Evolutionary conservation across 2,888 invertebrate genomes (phyloP).

Genomic region (Plutella xylostella): DNA sequence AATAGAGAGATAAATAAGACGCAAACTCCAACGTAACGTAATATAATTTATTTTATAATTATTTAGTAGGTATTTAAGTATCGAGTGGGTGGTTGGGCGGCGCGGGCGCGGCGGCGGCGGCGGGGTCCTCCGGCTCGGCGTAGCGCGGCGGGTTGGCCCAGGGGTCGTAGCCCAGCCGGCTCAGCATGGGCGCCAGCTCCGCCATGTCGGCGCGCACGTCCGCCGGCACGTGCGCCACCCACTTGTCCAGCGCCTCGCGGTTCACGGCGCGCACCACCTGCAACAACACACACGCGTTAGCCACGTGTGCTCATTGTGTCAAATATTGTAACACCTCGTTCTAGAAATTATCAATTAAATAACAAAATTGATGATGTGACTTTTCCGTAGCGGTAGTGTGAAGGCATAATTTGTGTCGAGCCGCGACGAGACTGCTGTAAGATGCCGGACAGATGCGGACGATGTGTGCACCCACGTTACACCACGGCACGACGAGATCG

Average conservation of each 20-base stretch:
- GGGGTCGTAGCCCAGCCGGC: slow-evolving; percentile 94
- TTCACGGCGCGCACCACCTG: slow-evolving; percentile 99
- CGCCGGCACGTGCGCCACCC: slow-evolving; percentile 89
- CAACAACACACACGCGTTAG: too few relatives aligned
- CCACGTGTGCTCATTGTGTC: too few relatives aligned
- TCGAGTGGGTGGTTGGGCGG: slow-evolving; percentile 32
- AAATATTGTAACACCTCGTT: too few relatives aligned
- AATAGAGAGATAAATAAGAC: too few relatives aligned
- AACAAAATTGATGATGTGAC: too few relatives aligned
- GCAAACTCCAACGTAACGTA: too few relatives aligned
- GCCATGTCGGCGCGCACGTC: slow-evolving; percentile 95
- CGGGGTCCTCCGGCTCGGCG: slow-evolving; percentile 81
- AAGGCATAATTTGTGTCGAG: too few relatives aligned
- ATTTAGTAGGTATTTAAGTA: background rate
- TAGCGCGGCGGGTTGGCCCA: slow-evolving; percentile 96
- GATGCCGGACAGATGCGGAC: slow-evolving; percentile 55
- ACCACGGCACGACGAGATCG: too few relatives aligned
- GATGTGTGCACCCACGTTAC: background rate
- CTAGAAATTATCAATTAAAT: too few relatives aligned
- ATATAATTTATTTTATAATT: too few relatives aligned
- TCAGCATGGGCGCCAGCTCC: slow-evolving; percentile 94
- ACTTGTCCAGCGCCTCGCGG: slow-evolving; percentile 92
- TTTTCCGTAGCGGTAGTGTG: too few relatives aligned
- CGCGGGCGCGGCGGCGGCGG: slow-evolving; percentile 68
- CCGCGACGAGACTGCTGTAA: slow-evolving; percentile 98